Evolutionary conservation across 2,113 vertebrate genomes (phyloP).

Genomic region (Tychaedon coryphoeus): DNA sequence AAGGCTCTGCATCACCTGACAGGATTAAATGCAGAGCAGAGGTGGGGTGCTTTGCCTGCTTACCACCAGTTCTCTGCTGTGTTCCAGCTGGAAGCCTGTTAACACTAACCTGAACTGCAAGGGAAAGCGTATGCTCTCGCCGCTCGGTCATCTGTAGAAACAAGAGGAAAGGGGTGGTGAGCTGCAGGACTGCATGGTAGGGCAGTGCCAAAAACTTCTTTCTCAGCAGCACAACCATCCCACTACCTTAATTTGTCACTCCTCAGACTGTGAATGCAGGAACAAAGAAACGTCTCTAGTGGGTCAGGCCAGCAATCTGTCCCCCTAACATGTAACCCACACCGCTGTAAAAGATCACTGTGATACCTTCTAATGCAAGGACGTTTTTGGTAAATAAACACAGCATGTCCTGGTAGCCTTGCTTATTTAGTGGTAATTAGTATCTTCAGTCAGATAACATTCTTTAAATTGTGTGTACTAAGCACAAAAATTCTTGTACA

Average conservation of each 20-base stretch:
- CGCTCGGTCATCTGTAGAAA: not conserved
- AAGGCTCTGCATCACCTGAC: not conserved
- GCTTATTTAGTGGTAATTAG: not conserved
- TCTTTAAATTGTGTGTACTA: not conserved
- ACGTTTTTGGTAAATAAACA: not conserved
- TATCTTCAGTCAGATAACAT: not conserved
- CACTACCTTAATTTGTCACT: not conserved
- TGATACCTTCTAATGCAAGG: not conserved
- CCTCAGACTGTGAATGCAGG: not conserved
- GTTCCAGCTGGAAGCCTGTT: not conserved
- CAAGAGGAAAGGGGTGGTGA: not conserved
- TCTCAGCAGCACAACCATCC: not conserved
- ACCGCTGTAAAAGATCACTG: not conserved
- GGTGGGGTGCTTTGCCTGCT: not conserved
- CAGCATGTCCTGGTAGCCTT: not conserved
- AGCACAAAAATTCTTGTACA: not conserved
- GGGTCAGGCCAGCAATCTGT: not conserved
- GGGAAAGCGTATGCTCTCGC: slow-evolving; percentile 24
- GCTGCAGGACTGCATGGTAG: not conserved
- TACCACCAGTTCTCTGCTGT: not conserved
- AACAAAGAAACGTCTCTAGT: not conserved
- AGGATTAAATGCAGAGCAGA: not conserved
- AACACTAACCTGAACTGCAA: slow-evolving; percentile 32
- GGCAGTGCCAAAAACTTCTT: not conserved
- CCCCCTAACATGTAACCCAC: not conserved